Conservation (phyloP, 2,113 vertebrate genomes). For the Meleagris gallopavo region DNA sequence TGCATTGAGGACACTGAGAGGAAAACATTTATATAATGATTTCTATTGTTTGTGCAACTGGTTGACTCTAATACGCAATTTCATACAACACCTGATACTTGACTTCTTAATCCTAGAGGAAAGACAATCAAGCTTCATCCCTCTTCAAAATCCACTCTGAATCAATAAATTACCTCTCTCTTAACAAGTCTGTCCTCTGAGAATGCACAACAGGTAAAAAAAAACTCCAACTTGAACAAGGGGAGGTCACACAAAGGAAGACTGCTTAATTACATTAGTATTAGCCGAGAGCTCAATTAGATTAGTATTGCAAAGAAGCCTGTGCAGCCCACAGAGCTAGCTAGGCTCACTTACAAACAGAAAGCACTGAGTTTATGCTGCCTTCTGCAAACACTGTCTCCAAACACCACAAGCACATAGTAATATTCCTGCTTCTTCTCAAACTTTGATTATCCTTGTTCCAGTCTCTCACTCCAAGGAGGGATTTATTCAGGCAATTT, state of each 20-base stretch:
- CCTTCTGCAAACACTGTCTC: background rate
- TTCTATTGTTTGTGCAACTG: too few species aligned
- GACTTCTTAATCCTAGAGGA: background rate
- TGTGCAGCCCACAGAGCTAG: background rate
- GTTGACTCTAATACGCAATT: too few species aligned
- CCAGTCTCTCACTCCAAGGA: background rate
- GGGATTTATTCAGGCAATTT: background rate
- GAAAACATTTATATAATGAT: background rate
- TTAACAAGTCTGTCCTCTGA: background rate
- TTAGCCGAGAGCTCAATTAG: background rate
- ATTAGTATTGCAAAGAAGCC: background rate
- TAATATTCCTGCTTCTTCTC: background rate
- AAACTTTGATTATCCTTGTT: background rate
- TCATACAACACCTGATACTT: background rate
- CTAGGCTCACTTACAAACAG: background rate
- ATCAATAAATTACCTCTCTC: background rate
- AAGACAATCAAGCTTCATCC: background rate
- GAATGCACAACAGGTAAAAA: background rate
- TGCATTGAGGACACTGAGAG: rapidly evolving
- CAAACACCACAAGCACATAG: background rate
- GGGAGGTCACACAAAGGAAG: background rate
- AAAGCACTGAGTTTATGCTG: background rate
- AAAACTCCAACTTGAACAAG: background rate
- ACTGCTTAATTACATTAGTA: background rate
- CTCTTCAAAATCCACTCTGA: rapidly evolving